These are phyloP conservation scores for Gonatopus flavifemur DNA, from an alignment of 1,140 invertebrate genomes.

Conservation along the genomic window DNA sequence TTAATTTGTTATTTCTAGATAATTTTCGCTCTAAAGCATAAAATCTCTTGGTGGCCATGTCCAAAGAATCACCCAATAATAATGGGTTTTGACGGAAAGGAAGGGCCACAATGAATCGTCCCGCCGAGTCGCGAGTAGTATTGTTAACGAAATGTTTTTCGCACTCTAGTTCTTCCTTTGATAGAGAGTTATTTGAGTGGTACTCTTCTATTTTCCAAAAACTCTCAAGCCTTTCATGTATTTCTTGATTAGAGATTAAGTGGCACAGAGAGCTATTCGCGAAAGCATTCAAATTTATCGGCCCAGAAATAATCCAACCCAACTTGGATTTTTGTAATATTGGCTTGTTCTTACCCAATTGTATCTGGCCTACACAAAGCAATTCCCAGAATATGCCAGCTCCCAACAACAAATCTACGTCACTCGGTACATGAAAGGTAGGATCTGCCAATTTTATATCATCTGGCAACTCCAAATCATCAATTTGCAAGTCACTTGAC, in stretches of 20 bases:
- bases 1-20: too few species aligned
- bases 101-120: not conserved
- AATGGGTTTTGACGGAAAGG: not conserved
- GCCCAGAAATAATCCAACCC: too few species aligned
- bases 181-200: not conserved
- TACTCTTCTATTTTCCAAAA: not conserved
- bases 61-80: too few species aligned
- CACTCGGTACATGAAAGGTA: not conserved
- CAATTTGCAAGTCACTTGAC: not conserved
- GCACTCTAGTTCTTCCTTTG: not conserved
- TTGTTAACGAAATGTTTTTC: not conserved
- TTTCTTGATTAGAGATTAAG: not conserved
- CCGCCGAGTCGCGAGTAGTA: not conserved
- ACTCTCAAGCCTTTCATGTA: not conserved
- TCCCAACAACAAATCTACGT: not conserved
- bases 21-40: too few species aligned
- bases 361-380: not conserved
- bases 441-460: not conserved
- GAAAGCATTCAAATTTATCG: not conserved
- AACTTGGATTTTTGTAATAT: not conserved
- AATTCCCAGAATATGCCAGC: not conserved
- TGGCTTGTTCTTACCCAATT: not conserved
- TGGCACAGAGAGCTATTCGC: not conserved
- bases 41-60: too few species aligned
- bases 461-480: not conserved